These are phyloP conservation scores for Scrobipalpa atriplicella DNA, from an alignment of 2,888 invertebrate genomes.

Conservation along the genomic window DNA sequence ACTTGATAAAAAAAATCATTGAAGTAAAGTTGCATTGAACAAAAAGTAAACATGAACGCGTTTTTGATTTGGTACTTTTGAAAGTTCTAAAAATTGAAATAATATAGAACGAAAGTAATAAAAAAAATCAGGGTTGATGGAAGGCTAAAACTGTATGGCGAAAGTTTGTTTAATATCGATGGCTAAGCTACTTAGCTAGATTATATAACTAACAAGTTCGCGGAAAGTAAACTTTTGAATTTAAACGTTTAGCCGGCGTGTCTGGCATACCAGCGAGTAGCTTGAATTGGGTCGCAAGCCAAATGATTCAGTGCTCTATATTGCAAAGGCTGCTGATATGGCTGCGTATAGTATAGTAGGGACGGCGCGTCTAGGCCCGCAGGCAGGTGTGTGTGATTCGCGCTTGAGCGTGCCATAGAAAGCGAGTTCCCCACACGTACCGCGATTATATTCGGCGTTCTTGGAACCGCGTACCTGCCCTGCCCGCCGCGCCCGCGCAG, in stretches of 20 bases:
- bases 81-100: no score
- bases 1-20: neutral
- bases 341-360: neutral
- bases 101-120: no score
- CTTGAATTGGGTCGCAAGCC: slow-evolving; percentile 16
- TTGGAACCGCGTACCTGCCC: slow-evolving; percentile 70
- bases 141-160: no score
- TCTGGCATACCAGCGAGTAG: neutral
- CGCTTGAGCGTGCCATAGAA: slow-evolving; percentile 64
- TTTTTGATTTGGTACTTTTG: no score
- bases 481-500: slow-evolving; percentile 51
- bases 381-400: slow-evolving; percentile 66
- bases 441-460: slow-evolving; percentile 80
- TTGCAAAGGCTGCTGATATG: neutral
- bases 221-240: neutral
- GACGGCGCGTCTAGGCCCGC: slow-evolving; percentile 19
- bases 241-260: neutral
- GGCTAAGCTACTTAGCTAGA: no score
- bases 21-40: neutral
- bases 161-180: no score
- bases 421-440: slow-evolving; percentile 74
- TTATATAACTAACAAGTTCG: neutral
- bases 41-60: no score
- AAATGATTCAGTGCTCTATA: slow-evolving; percentile 17
- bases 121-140: no score